Evolutionary conservation across 2,888 invertebrate genomes (phyloP).

Genomic region (Rhynchonema sp.): DNA sequence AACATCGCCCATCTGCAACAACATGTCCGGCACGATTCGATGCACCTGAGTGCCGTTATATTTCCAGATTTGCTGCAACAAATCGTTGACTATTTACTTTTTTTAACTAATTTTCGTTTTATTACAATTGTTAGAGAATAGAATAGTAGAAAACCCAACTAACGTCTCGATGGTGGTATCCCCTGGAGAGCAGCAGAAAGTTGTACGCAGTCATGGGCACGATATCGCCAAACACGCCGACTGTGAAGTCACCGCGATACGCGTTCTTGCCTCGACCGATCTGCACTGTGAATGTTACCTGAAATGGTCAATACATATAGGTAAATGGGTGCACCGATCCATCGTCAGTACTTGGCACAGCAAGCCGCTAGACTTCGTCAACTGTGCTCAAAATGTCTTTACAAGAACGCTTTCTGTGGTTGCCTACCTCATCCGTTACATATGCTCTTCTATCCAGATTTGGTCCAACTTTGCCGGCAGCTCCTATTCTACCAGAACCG

Average conservation of each 20-base stretch:
- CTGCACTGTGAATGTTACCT: not conserved
- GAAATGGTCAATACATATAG: too few relatives aligned
- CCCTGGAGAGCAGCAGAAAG: slow-evolving; percentile 3
- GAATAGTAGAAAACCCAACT: not conserved
- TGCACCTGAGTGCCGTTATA: slow-evolving; percentile 28
- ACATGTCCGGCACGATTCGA: slow-evolving; percentile 29
- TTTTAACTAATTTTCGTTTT: too few relatives aligned
- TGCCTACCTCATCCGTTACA: not conserved
- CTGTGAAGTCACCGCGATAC: slow-evolving; percentile 1
- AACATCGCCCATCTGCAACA: slow-evolving; percentile 32
- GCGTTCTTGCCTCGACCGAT: not conserved
- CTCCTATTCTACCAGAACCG: not conserved
- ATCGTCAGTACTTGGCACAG: too few relatives aligned
- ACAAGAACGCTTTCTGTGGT: too few relatives aligned
- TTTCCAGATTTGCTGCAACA: slow-evolving; percentile 13
- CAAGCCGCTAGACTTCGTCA: too few relatives aligned
- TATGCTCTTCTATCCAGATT: not conserved
- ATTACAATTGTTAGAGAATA: too few relatives aligned
- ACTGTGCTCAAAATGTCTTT: too few relatives aligned
- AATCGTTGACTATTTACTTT: not conserved
- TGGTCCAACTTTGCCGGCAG: not conserved
- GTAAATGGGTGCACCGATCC: too few relatives aligned
- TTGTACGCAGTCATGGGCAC: slow-evolving; percentile 6
- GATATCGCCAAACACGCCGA: slow-evolving; percentile 6
- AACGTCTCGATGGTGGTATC: slow-evolving; percentile 4